Evolutionary conservation across 1,140 invertebrate species (phyloP).

Genomic region (Paramacrobiotus metropolitanus): DNA sequence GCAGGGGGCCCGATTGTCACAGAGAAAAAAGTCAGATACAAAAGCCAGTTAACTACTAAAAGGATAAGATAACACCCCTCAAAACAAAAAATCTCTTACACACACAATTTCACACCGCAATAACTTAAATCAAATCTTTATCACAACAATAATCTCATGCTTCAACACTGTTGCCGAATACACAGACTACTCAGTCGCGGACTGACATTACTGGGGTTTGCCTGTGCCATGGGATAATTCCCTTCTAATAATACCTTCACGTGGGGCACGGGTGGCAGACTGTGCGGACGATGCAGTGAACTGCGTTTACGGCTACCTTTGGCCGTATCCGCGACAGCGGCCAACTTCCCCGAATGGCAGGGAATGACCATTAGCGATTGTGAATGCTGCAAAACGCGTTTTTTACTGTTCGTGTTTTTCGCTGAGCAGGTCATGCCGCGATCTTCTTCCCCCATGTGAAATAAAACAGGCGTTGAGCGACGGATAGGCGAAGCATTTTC

Average conservation of each 20-base stretch:
- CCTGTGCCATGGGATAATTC: too few species aligned
- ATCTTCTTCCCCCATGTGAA: neutral
- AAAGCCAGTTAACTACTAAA: too few species aligned
- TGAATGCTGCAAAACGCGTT: neutral
- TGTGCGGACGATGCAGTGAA: neutral
- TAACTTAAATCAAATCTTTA: too few species aligned
- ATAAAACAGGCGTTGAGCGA: neutral
- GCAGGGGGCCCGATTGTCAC: too few species aligned
- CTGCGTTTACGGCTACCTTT: neutral
- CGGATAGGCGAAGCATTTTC: neutral
- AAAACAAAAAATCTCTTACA: too few species aligned
- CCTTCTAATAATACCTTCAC: too few species aligned
- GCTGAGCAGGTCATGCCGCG: neutral
- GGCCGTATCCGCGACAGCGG: neutral
- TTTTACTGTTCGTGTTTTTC: neutral
- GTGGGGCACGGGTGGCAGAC: neutral
- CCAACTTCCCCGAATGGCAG: neutral
- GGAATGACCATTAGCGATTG: neutral
- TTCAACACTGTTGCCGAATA: constrained; percentile 3
- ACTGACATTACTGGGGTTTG: neutral
- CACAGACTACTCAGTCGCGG: neutral
- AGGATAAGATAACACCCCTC: too few species aligned
- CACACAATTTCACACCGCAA: too few species aligned
- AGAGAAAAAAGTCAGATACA: too few species aligned
- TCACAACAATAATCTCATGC: neutral